Base-by-base conservation (phyloP, 2,888 invertebrate species). In the Rhaphigaster nebulosa region DNA sequence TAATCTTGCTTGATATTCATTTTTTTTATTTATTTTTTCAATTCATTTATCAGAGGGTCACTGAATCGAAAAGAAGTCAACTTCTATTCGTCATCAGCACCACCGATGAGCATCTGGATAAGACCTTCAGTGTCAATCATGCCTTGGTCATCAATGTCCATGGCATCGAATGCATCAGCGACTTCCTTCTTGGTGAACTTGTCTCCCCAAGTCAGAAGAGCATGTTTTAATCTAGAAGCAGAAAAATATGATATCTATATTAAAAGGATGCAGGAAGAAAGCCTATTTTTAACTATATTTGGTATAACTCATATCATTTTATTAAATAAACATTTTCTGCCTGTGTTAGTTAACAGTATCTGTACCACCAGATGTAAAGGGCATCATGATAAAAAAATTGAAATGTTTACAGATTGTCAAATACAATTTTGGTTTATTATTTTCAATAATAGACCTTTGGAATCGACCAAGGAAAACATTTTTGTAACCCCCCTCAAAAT, bases 121-220 rank as follows among this genome's bases (percentile, higher is more conserved):
- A 98, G 96, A 94, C 97, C 97, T 93, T 94, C 95, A 94, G 98
- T 97, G 95, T 98, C 98, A 94, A 98, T 98, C 95, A 96, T 96
- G 94, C 98, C 98, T 93, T 97, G 96, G 94, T 97, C 97, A 94
- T 98, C 98, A 94, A 98, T 97, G 84, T 93, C 93, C 96, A 98
- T 97, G 95, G 97, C 97, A 95, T 98, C 98, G 95, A 96, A 98
- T 92, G 98, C 98, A 94, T 98, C 98, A 94, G 98, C 97, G 93
- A 97, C 97, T 94, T 98, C 98, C 94, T 97, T 96, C 93, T 96
- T 95, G 94, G 96, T 95, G 96, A 98, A 98, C 95, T 97, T 98
- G 94, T 98, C 98, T 93, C 98, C 98, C 96, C 97, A 98, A 95
- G 97, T 97, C 96, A 97, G 97, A 94, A 98, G 96, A 93, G 98